These are phyloP conservation scores for Doris montereyensis DNA, from an alignment of 2,888 invertebrate genomes.

Conservation along the genomic window DNA sequence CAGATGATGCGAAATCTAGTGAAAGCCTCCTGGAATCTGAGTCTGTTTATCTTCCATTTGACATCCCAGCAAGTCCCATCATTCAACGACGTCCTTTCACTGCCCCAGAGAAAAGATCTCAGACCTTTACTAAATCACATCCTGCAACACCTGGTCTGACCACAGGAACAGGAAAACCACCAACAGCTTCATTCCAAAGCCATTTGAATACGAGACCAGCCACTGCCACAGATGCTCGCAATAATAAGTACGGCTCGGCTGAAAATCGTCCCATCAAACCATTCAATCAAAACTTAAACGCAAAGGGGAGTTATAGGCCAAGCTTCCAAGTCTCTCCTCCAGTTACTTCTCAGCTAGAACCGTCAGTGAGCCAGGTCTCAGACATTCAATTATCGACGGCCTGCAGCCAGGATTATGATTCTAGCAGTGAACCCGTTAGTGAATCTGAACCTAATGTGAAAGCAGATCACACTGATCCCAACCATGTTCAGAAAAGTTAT, in stretches of 20 bases:
- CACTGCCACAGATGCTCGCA: conserved; percentile 32
- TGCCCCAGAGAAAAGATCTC: conserved; percentile 45
- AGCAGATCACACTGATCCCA: neutral
- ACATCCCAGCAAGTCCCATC: conserved; percentile 42
- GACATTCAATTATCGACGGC: conserved; percentile 53
- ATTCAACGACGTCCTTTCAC: conserved; percentile 54
- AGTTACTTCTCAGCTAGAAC: conserved; percentile 56
- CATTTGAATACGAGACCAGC: conserved; percentile 12
- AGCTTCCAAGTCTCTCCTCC: conserved; percentile 57
- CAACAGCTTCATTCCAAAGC: neutral
- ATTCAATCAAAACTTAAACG: conserved; percentile 53
- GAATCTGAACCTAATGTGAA: conserved; percentile 39
- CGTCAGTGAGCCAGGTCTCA: conserved; percentile 53
- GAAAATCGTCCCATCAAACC: conserved; percentile 63
- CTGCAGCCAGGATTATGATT: conserved; percentile 60
- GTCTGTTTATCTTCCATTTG: conserved; percentile 67
- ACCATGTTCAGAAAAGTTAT: neutral
- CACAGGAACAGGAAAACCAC: neutral
- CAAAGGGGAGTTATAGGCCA: conserved; percentile 50
- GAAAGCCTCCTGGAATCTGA: conserved; percentile 67
- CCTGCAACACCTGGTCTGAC: neutral
- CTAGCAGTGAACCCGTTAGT: conserved; percentile 54
- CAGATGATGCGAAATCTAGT: conserved; percentile 59
- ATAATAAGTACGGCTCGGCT: conserved; percentile 55
- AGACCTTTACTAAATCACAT: neutral